These are phyloP conservation scores for Teleogryllus occipitalis DNA, from an alignment of 1,140 invertebrate species.

Conservation along the genomic window DNA sequence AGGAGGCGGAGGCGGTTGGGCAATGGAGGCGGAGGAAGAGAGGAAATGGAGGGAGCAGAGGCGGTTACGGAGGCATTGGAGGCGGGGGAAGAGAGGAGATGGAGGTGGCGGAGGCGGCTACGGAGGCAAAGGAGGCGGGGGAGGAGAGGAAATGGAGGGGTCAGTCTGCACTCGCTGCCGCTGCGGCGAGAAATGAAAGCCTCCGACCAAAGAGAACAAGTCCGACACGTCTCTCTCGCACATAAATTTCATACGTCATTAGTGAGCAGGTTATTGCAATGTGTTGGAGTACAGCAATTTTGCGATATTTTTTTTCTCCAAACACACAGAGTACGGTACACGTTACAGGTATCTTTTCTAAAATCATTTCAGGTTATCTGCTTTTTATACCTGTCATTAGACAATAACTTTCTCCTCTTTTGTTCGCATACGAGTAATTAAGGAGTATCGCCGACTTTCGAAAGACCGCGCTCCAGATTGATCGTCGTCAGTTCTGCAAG, in stretches of 20 bases:
- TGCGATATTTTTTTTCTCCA: not conserved
- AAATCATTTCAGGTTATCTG: not conserved
- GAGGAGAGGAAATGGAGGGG: not conserved
- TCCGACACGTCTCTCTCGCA: not conserved
- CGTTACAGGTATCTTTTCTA: not conserved
- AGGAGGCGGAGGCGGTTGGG: too few relatives aligned
- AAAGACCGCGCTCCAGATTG: not conserved
- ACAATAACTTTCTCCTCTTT: not conserved
- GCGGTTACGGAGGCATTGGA: too few relatives aligned
- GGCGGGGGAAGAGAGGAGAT: too few relatives aligned
- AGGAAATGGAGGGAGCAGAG: too few relatives aligned
- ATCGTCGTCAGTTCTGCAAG: not conserved
- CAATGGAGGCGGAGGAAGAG: too few relatives aligned
- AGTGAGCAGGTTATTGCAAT: not conserved
- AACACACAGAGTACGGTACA: not conserved
- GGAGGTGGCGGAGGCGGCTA: too few relatives aligned
- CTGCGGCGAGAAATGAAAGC: not conserved
- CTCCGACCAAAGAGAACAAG: too few relatives aligned
- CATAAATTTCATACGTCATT: not conserved
- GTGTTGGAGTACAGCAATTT: slow-evolving; percentile 1
- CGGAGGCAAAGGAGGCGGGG: too few relatives aligned
- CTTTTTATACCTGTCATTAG: not conserved
- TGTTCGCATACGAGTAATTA: not conserved
- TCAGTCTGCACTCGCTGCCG: not conserved
- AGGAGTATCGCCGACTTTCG: not conserved